These are phyloP conservation scores for Drosophila parthenogenetica DNA, from an alignment of 2,888 invertebrate species.

Conservation along the genomic window DNA sequence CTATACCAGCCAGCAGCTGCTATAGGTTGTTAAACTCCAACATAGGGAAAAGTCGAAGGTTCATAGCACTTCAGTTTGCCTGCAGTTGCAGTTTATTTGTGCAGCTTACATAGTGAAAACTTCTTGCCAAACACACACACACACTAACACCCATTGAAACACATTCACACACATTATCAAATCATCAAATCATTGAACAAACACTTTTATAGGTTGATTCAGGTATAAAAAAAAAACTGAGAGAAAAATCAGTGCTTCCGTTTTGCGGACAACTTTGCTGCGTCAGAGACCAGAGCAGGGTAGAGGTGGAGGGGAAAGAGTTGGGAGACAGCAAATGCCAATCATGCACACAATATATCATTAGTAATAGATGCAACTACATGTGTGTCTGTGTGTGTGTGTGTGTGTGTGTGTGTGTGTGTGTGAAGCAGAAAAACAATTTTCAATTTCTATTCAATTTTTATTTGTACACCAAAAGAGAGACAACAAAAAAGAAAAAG, in stretches of 20 bases:
- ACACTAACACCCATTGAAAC: constrained; percentile 9
- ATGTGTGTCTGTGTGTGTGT: constrained; percentile 6
- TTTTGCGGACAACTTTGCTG: constrained; percentile 63
- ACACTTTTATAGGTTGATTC: constrained; percentile 59
- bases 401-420: constrained; percentile 15
- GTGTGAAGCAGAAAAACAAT: constrained; percentile 58
- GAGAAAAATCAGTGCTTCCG: constrained; percentile 75
- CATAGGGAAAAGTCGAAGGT: constrained; percentile 10
- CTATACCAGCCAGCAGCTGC: not conserved
- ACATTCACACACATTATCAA: constrained; percentile 28
- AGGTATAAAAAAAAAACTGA: constrained; percentile 27
- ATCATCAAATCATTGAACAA: constrained; percentile 65
- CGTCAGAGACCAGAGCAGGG: constrained; percentile 48
- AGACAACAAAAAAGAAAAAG: constrained; percentile 16
- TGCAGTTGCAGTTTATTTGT: constrained; percentile 54
- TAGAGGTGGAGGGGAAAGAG: not conserved
- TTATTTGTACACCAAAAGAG: constrained; percentile 55
- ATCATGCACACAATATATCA: constrained; percentile 68
- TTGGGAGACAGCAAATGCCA: constrained; percentile 64
- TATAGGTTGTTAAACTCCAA: constrained; percentile 50
- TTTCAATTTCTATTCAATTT: constrained; percentile 79
- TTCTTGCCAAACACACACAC: constrained; percentile 23
- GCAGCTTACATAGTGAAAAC: constrained; percentile 63
- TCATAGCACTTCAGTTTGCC: constrained; percentile 17
- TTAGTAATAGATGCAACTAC: constrained; percentile 43